phyloP scores from a whole-genome alignment of 1,140 invertebrate genomes.

The Helicoverpa zea region DNA sequence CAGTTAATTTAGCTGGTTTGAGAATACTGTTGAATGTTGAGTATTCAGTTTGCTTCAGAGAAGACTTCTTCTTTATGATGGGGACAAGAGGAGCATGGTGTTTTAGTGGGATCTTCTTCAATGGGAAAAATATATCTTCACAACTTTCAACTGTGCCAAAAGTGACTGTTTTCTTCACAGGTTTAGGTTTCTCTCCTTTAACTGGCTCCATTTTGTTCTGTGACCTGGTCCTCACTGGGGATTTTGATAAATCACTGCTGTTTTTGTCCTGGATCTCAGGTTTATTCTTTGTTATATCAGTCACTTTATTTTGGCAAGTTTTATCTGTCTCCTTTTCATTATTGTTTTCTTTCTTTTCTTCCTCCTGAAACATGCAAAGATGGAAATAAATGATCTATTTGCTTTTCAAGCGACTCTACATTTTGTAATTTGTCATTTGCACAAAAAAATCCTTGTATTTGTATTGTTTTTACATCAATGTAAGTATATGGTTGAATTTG shows the following conservation, averaged over 20 bases:
- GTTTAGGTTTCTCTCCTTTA: conserved; percentile 81
- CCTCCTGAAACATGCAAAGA: conserved; percentile 75
- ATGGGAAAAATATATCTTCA: conserved; percentile 82
- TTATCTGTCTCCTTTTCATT: conserved; percentile 75
- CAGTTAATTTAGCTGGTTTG: conserved; percentile 85
- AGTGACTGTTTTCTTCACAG: conserved; percentile 85
- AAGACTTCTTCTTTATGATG: conserved; percentile 86
- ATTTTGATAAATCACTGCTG: conserved; percentile 73
- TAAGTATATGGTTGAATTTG: too few relatives aligned
- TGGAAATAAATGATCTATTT: neutral
- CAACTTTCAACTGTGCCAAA: conserved; percentile 86
- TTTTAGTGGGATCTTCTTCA: conserved; percentile 82
- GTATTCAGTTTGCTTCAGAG: conserved; percentile 82
- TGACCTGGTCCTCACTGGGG: conserved; percentile 83
- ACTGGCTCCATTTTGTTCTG: conserved; percentile 85
- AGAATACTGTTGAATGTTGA: conserved; percentile 84
- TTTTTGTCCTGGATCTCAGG: conserved; percentile 65
- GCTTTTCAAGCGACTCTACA: neutral
- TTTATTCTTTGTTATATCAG: conserved; percentile 62
- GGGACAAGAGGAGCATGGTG: conserved; percentile 84
- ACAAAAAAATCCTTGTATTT: neutral
- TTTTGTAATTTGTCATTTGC: neutral
- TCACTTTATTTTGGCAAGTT: conserved; percentile 72
- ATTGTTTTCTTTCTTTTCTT: conserved; percentile 85
- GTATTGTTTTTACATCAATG: neutral